Base-by-base conservation (phyloP, 2,113 vertebrate genomes). In the Rynchops niger region DNA sequence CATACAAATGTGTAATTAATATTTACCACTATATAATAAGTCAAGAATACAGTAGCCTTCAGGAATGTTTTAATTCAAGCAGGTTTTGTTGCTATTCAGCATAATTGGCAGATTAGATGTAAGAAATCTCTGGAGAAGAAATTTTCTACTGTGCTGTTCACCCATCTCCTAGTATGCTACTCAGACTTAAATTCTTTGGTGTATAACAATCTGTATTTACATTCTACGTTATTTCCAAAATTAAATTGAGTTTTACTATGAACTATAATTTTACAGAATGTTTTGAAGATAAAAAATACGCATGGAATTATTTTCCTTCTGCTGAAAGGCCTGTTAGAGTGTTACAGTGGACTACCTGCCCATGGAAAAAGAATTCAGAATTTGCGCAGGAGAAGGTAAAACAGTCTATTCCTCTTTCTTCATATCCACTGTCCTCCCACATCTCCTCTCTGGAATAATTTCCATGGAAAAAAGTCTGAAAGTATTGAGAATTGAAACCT, bases 151-250 rank as follows among this genome's bases (percentile, higher is more conserved):
- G 17, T 70, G 70, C 21, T 87, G 17, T 77, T 92, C 80, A 66
- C 38, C 71, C 67, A 7, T 80, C 74, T 94, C 52, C 27, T 74
- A 80, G 94, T 91, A 67, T 81, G 82, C 45, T 86, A 87, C 74
- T 96, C 88, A 93, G 70, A 71, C 40, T 87, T 86, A 93, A 96
- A 78, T 88, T 61, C 55, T 70, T 78, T 78, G 25, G 70, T 91
- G 18, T 67, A 36, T 20, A 81, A 80, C 62, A 72, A 59, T 52
- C 62, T 91, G 21, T 45, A 77, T 84, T 94, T 90, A 40, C 25
- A n/a, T 61, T 71, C 34, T 32, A 55, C 45, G 53, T 40, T 85
- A 59, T 95, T 92, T 86, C 47, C 23, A 65, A 32, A 88, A 56
- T 61, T 27, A 82, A 94, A 50, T 53, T 53, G 84, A 77, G 89